A percentile compares a stretch with the other conserved stretches of the same genome.
phyloP scores from a whole-genome alignment of 2,113 vertebrate species.

The Illadopsis cleaveri region DNA sequence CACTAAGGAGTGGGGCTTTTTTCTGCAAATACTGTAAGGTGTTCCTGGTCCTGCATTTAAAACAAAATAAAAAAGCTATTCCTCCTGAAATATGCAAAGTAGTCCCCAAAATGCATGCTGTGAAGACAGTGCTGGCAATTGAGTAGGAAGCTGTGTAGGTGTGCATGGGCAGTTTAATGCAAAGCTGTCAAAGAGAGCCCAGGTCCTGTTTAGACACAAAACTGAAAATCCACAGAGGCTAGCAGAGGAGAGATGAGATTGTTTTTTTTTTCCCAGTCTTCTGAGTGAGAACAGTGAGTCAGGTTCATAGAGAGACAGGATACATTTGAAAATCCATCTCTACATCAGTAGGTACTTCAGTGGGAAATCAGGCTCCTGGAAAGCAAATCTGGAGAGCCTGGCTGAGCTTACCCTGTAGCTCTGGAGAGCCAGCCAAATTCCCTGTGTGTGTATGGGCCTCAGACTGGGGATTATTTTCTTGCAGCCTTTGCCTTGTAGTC shows the following conservation, averaged over 20 bases:
- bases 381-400: not conserved
- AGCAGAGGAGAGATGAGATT: not conserved
- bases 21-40: not conserved
- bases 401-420: not conserved
- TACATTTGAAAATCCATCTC: not conserved
- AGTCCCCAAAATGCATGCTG: not conserved
- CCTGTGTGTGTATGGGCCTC: not conserved
- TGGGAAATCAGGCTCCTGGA: not conserved
- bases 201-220: not conserved
- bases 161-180: not conserved
- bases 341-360: not conserved
- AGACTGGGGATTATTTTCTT: not conserved
- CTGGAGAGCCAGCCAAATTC: not conserved
- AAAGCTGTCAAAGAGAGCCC: not conserved
- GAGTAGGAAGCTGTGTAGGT: not conserved
- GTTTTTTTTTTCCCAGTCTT: not conserved
- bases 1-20: not conserved
- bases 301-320: not conserved
- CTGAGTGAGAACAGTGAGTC: not conserved
- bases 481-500: not conserved
- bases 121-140: not conserved
- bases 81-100: not conserved
- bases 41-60: not conserved
- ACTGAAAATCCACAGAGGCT: not conserved
- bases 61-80: not conserved